A percentile compares a stretch with the other conserved stretches of the same genome.
phyloP scores from a whole-genome alignment of 30 jellyfish, hydroid and myxozoan genomes.

The Mastigias papua region DNA sequence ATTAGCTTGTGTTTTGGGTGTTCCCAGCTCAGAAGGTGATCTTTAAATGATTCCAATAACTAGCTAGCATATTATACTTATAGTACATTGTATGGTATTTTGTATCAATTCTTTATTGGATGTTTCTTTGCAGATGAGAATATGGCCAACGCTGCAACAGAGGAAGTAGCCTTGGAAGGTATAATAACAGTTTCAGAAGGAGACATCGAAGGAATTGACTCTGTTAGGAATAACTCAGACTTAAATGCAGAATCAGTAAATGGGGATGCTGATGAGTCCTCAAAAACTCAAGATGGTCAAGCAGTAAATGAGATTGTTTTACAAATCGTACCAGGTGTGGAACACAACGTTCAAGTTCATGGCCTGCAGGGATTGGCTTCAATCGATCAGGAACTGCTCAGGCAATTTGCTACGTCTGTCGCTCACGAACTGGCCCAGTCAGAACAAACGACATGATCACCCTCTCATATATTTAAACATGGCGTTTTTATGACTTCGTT shows the following conservation, averaged over 20 bases:
- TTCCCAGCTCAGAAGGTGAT: too few species aligned
- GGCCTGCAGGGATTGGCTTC: conserved; percentile 49
- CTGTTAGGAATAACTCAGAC: not conserved
- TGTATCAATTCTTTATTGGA: too few species aligned
- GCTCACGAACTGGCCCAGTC: conserved; percentile 49
- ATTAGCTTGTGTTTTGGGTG: too few species aligned
- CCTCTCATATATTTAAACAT: too few species aligned
- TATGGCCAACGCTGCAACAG: not conserved
- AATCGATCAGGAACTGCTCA: conserved; percentile 45
- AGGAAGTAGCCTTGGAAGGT: conserved; percentile 19
- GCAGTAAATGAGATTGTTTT: conserved; percentile 36
- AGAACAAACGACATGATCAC: not conserved
- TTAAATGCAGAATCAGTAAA: not conserved
- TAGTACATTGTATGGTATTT: too few species aligned
- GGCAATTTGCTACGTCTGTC: conserved; percentile 61
- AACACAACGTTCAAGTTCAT: conserved; percentile 34
- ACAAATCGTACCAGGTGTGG: conserved; percentile 40
- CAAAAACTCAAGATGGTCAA: not conserved
- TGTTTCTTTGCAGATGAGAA: conserved; percentile 7
- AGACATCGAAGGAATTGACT: not conserved
- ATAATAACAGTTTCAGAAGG: conserved; percentile 30
- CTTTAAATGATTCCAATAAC: too few species aligned
- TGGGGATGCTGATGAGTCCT: not conserved
- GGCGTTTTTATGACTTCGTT: not conserved
- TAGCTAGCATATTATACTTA: too few species aligned